Conservation (phyloP, 2,797 vertebrate genomes). For the Uromys caudimaculatus region DNA sequence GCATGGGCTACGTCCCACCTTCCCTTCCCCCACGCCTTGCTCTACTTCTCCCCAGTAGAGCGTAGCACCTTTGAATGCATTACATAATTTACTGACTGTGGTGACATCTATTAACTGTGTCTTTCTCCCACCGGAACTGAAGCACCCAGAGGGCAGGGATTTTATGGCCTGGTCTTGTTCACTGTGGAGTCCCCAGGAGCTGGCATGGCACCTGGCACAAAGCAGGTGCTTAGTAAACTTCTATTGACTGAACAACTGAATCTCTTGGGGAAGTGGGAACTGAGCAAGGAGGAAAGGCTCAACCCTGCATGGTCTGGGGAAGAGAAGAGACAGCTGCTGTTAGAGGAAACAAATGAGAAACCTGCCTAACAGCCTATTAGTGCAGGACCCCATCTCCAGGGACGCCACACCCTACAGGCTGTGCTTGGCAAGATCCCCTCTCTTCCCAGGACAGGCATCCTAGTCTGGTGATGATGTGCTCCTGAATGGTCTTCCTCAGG, state of each 20-base stretch:
- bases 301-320: neutral
- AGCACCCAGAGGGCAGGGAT: neutral
- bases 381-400: neutral
- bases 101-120: neutral
- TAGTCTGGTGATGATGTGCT: neutral
- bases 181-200: neutral
- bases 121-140: neutral
- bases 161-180: neutral
- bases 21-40: neutral
- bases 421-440: neutral
- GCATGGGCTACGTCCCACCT: neutral
- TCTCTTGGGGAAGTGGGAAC: neutral
- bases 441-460: too few relatives aligned
- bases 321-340: neutral
- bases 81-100: slow-evolving; percentile 11
- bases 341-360: neutral
- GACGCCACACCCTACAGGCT: neutral
- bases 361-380: neutral
- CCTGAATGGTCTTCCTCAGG: neutral
- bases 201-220: neutral
- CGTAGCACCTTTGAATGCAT: neutral
- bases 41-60: neutral
- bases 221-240: neutral
- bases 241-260: neutral
- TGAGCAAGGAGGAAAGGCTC: neutral